phyloP scores from a whole-genome alignment of 2,113 vertebrate species.

The Neoarius graeffei region DNA sequence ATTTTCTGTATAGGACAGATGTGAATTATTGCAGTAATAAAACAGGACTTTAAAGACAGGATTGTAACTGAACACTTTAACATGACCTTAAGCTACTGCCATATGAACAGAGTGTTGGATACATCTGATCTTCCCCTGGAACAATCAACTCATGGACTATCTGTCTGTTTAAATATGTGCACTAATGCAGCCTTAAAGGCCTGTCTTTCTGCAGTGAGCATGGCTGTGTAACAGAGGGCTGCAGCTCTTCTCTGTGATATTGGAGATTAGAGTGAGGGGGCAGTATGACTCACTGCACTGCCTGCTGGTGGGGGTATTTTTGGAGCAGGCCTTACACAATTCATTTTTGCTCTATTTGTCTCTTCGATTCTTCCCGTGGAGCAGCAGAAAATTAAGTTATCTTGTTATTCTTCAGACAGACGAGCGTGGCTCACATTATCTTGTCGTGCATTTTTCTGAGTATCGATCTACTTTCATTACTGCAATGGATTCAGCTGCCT shows the following conservation, averaged over 20 bases:
- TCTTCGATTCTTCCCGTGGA: conserved; percentile 11
- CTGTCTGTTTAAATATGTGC: conserved; percentile 20
- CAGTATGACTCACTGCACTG: conserved; percentile 49
- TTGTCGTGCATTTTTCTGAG: background rate
- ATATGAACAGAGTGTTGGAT: background rate
- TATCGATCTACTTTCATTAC: conserved; percentile 37
- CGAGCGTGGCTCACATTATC: background rate
- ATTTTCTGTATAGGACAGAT: background rate
- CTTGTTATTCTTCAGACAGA: conserved; percentile 3
- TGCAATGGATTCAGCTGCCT: conserved; percentile 27
- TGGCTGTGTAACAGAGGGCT: conserved; percentile 24
- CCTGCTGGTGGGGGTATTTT: conserved; percentile 49
- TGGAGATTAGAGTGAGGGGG: conserved; percentile 48
- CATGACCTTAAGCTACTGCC: background rate
- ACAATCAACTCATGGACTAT: conserved; percentile 12
- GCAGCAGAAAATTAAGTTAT: conserved; percentile 44
- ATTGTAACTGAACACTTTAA: background rate
- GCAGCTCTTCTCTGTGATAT: conserved; percentile 29
- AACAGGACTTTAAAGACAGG: background rate
- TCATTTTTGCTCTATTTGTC: conserved; percentile 39
- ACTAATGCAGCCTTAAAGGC: conserved; percentile 17
- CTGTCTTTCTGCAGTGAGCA: conserved; percentile 2
- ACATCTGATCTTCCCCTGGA: background rate
- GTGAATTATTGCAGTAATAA: background rate
- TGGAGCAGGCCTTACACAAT: conserved; percentile 51